A percentile compares a stretch with the other conserved stretches of the same genome.
phyloP scores from a whole-genome alignment of 2,113 vertebrate species.

The Parus major region DNA sequence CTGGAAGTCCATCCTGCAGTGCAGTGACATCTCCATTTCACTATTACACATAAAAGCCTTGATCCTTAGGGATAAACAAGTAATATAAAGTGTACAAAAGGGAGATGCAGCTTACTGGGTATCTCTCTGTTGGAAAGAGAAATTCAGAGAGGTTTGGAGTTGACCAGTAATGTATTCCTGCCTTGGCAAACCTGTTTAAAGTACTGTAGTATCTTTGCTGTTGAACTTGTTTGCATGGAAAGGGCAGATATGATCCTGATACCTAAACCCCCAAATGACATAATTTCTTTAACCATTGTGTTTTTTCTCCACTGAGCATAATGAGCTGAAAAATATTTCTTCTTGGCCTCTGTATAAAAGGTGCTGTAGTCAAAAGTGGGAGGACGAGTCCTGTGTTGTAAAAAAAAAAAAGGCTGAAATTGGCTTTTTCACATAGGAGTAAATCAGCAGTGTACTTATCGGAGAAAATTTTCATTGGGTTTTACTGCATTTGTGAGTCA shows the following conservation, averaged over 20 bases:
- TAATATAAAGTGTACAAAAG: neutral
- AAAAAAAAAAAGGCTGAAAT: neutral
- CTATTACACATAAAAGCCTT: neutral
- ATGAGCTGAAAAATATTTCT: neutral
- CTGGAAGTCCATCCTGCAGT: neutral
- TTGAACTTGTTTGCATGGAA: neutral
- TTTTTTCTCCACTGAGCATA: neutral
- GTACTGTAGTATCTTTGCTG: neutral
- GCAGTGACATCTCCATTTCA: neutral
- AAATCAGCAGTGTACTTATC: neutral
- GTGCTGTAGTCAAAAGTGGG: neutral
- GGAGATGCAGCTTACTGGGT: neutral
- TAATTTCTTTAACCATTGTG: neutral
- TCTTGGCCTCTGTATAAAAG: neutral
- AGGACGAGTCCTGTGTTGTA: neutral
- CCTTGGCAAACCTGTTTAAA: neutral
- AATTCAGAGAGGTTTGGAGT: neutral
- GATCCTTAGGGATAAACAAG: neutral
- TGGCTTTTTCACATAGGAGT: fast-evolving
- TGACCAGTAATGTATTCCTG: neutral
- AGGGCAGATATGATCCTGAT: neutral
- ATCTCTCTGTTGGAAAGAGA: neutral
- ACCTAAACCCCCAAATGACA: neutral
- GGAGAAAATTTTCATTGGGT: neutral
- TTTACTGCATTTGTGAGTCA: neutral